phyloP scores from a whole-genome alignment of 2,113 vertebrate species.

The Melanerpes formicivorus region DNA sequence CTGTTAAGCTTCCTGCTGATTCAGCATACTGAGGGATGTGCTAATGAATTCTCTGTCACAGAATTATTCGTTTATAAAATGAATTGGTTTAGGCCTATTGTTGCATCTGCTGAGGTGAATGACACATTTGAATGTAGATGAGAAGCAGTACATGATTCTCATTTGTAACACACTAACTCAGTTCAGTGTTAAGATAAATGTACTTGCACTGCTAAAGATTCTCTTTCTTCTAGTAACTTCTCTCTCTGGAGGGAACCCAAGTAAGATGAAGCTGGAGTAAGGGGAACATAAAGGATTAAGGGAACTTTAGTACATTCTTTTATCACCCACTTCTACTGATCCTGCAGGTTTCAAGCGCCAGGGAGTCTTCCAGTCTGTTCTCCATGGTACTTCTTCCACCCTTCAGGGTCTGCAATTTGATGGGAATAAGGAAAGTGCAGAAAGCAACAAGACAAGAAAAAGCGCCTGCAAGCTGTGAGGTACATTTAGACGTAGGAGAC shows the following conservation, averaged over 20 bases:
- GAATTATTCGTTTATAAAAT: neutral
- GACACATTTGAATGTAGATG: neutral
- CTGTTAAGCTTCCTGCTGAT: neutral
- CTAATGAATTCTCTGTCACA: neutral
- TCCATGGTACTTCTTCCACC: accelerated
- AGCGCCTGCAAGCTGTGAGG: neutral
- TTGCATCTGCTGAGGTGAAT: neutral
- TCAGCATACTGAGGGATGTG: neutral
- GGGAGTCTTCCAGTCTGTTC: neutral
- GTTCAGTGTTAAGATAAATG: neutral
- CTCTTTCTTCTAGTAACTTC: neutral
- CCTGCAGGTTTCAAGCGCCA: neutral
- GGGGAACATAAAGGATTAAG: neutral
- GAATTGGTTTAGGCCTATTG: neutral
- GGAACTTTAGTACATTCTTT: neutral
- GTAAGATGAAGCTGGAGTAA: neutral
- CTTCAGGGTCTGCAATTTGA: neutral
- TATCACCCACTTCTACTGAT: neutral
- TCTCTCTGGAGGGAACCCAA: neutral
- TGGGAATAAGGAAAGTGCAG: neutral
- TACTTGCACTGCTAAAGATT: neutral
- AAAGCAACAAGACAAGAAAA: neutral
- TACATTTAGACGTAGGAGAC: neutral
- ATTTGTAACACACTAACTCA: neutral
- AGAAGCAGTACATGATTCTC: neutral